Conservation (phyloP, 2,888 invertebrate genomes). For the Trissoscelio sp. region DNA sequence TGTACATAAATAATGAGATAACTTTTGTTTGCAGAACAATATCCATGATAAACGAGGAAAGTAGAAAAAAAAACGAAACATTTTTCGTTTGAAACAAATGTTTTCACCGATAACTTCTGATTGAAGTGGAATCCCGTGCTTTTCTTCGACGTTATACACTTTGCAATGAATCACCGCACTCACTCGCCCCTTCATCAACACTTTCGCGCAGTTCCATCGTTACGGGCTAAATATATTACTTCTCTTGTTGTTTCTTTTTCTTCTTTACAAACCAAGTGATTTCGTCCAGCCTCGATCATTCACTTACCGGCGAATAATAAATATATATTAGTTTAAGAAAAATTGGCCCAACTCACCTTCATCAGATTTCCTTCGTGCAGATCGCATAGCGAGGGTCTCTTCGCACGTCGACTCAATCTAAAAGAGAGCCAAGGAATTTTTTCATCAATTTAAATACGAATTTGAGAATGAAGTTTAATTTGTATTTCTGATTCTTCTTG, state of each 20-base stretch:
- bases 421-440: slow-evolving; percentile 27
- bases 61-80: not conserved
- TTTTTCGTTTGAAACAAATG: slow-evolving; percentile 25
- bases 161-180: slow-evolving; percentile 31
- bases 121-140: slow-evolving; percentile 41
- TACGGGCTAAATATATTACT: slow-evolving; percentile 51
- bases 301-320: not conserved
- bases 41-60: not conserved
- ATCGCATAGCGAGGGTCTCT: slow-evolving; percentile 93
- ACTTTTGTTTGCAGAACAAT: slow-evolving; percentile 16
- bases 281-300: slow-evolving; percentile 16
- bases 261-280: slow-evolving; percentile 21
- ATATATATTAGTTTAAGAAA: not conserved
- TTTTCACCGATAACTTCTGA: slow-evolving; percentile 28
- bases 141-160: slow-evolving; percentile 17
- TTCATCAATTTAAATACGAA: too few relatives aligned
- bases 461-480: too few relatives aligned
- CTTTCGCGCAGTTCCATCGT: slow-evolving; percentile 32
- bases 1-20: too few relatives aligned
- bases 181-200: slow-evolving; percentile 39
- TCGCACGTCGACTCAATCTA: slow-evolving; percentile 86
- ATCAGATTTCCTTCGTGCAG: slow-evolving; percentile 86
- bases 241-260: slow-evolving; percentile 3
- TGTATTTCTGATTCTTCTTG: too few relatives aligned
- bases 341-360: slow-evolving; percentile 80